These are phyloP conservation scores for Felis chaus DNA, from an alignment of 2,113 vertebrate genomes.

Conservation along the genomic window DNA sequence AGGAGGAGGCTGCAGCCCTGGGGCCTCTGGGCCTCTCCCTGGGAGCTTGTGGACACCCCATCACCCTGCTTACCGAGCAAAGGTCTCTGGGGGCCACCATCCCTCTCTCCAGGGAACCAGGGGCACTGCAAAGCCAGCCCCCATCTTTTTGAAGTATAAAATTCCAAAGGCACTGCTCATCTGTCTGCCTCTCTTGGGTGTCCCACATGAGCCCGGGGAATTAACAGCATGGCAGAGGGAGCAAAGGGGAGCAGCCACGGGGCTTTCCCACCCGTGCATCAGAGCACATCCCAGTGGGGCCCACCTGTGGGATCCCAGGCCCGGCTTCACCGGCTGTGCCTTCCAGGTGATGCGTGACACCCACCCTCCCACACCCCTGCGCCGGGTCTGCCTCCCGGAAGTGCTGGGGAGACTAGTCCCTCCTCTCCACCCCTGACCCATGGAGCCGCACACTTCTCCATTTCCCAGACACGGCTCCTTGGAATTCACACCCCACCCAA, in stretches of 20 bases:
- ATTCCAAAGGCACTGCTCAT: neutral
- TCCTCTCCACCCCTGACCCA: neutral
- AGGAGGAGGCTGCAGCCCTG: neutral
- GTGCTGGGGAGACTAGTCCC: neutral
- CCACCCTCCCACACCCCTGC: neutral
- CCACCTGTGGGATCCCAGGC: rapidly evolving
- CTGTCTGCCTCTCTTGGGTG: too few species aligned
- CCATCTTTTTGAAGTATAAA: neutral
- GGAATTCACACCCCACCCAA: neutral
- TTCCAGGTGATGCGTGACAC: neutral
- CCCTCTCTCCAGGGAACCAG: neutral
- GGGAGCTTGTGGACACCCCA: neutral
- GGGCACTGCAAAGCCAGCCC: neutral
- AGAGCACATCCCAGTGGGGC: rapidly evolving
- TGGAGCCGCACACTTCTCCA: neutral
- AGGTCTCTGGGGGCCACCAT: neutral
- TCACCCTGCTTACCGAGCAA: neutral
- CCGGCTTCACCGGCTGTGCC: neutral
- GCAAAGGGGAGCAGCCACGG: neutral
- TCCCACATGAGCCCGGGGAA: neutral
- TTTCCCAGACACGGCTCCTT: too few species aligned
- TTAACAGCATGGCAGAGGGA: neutral
- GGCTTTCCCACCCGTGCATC: neutral
- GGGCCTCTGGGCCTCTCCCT: neutral
- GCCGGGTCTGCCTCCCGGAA: neutral